Evolutionary conservation across 2,888 invertebrate genomes (phyloP), one percentile per base, ranked within the genome.

Genomic region (Cyaniris semiargus): DNA sequence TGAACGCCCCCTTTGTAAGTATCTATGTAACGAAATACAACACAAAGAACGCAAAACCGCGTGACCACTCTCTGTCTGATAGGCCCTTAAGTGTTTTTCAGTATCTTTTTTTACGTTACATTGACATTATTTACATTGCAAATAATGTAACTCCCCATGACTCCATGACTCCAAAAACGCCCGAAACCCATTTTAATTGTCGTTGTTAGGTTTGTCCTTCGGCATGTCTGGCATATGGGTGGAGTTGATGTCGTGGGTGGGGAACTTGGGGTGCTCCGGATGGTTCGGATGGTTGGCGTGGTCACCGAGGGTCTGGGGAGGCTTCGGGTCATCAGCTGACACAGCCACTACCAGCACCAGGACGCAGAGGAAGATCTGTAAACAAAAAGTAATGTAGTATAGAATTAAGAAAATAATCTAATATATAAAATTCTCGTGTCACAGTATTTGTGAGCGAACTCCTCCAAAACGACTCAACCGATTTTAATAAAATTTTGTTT

Each of bases 211-310:
- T 27, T 66, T 66, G 18, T 66, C 66, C 6, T 72, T 72, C 0
- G 72, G 44, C 38, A 44, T 44, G 21, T 72, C 72, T 1, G 72
- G 72, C 72, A 72, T 72, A 21, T 72, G 72, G 4, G 38, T 72
- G 5, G 72, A 38, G 23, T 15, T 38, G 21, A 31, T 72, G 18
- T 72, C 72, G 21, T 72, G 72, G 21, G 6, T 13, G 27, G 66
- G 27, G 66, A 66, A 66, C 66, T 66, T 66, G 7, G 66, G 66
- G 72, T 44, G 38, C 5, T 38, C 38, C 38, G 44, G 38, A 15
- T 72, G 72, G 44, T 21, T 10, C 21, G 21, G n/a, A n/a, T 21
- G 44, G 13, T 13, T 44, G n/a, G 71, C 1, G 23, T 72, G 72
- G 6, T 44, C 72, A 3, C 44, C 72, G 1, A 23, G 13, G 6